Conservation (phyloP, 2,113 vertebrate genomes). For the Tyrannus savana region DNA sequence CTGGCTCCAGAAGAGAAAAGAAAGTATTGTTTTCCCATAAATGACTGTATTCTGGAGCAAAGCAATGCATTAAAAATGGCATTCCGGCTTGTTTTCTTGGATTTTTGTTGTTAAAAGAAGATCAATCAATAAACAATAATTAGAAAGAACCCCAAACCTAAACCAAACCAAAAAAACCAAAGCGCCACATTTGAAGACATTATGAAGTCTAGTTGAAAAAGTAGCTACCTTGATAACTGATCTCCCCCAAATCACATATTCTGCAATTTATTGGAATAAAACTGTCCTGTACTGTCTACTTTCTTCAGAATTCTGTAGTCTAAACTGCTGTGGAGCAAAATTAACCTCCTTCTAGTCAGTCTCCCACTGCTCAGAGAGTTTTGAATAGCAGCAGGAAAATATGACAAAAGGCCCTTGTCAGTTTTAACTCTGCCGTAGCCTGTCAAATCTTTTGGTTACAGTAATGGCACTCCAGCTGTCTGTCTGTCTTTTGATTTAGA, state of each 20-base stretch:
- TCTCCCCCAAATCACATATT: background rate
- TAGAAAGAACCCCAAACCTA: background rate
- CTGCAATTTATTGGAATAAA: background rate
- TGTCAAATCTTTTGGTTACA: conserved; percentile 57
- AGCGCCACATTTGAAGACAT: background rate
- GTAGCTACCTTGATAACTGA: background rate
- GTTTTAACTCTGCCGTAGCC: conserved; percentile 50
- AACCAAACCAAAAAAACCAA: background rate
- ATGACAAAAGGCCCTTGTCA: conserved; percentile 57
- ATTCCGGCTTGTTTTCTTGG: background rate
- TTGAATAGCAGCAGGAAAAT: conserved; percentile 61
- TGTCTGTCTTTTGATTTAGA: conserved; percentile 21
- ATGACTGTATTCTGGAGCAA: background rate
- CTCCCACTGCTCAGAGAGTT: conserved; percentile 32
- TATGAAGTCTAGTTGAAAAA: background rate
- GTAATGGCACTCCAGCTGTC: conserved; percentile 35
- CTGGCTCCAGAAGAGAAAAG: background rate
- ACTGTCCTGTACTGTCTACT: background rate
- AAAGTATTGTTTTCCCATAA: background rate
- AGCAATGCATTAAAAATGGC: background rate
- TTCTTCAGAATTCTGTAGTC: background rate
- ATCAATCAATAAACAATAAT: background rate
- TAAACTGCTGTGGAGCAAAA: conserved; percentile 32
- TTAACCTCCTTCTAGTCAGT: conserved; percentile 46
- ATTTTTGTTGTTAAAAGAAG: background rate